phyloP scores from a whole-genome alignment of 2,888 invertebrate genomes.

The Physocephala rufipes region DNA sequence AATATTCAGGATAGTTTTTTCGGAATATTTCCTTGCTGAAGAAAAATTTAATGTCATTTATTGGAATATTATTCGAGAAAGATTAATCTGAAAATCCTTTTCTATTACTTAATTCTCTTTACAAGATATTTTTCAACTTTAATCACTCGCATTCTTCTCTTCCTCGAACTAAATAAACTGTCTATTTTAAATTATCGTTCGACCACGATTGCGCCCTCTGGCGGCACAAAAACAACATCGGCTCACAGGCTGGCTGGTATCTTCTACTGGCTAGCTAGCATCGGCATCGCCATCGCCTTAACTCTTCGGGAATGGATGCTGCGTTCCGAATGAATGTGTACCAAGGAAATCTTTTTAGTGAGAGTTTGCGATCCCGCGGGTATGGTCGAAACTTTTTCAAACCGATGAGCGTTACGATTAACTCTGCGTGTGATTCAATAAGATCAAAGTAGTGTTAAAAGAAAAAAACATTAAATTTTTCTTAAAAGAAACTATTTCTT shows the following conservation, averaged over 20 bases:
- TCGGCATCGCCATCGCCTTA: not conserved
- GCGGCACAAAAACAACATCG: slow-evolving; percentile 3
- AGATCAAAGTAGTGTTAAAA: not conserved
- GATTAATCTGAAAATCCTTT: too few species aligned
- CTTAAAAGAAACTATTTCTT: too few species aligned
- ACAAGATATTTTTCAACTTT: too few species aligned
- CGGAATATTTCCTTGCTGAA: too few species aligned
- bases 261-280: slow-evolving; percentile 7
- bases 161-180: not conserved
- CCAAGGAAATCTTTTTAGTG: slow-evolving; percentile 65
- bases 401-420: slow-evolving; percentile 41
- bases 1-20: too few species aligned
- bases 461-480: slow-evolving; percentile 10
- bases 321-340: slow-evolving; percentile 57
- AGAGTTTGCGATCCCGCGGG: slow-evolving; percentile 67
- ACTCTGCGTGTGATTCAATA: not conserved
- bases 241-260: not conserved
- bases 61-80: too few species aligned
- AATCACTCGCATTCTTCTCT: not conserved
- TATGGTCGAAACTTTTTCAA: slow-evolving; percentile 64
- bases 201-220: slow-evolving; percentile 13
- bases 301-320: slow-evolving; percentile 19
- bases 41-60: too few species aligned
- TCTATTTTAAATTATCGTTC: slow-evolving; percentile 10
- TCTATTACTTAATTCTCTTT: too few species aligned